These are phyloP conservation scores for Meloe dianella DNA, from an alignment of 2,888 invertebrate genomes.

Conservation along the genomic window DNA sequence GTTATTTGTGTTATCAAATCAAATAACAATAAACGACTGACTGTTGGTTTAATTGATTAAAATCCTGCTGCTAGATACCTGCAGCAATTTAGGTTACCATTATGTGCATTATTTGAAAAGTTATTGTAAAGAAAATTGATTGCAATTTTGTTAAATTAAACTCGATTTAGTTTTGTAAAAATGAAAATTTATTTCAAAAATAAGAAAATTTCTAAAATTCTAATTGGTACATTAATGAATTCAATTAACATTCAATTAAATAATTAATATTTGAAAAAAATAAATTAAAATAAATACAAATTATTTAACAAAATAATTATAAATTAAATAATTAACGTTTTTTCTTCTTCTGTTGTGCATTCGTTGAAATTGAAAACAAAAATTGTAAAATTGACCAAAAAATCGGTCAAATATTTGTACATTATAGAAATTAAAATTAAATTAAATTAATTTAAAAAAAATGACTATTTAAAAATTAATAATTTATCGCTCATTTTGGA, in stretches of 20 bases:
- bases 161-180: not conserved
- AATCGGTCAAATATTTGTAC: conserved; percentile 48
- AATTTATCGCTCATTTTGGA: conserved; percentile 52
- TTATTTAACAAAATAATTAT: conserved; percentile 5
- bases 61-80: not conserved
- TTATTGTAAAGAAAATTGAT: too few relatives aligned
- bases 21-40: not conserved
- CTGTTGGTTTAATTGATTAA: not conserved
- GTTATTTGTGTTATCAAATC: not conserved
- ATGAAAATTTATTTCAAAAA: not conserved
- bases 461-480: conserved; percentile 21
- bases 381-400: conserved; percentile 40
- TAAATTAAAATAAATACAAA: conserved; percentile 20
- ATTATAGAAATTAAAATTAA: conserved; percentile 27
- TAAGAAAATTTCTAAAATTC: not conserved
- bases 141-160: not conserved
- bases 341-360: not conserved
- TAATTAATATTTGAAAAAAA: conserved; percentile 19
- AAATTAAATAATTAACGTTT: not conserved
- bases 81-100: not conserved
- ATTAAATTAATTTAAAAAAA: conserved; percentile 20
- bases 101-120: not conserved
- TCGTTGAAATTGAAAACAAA: conserved; percentile 12
- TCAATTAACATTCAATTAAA: not conserved
- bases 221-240: not conserved